phyloP scores from a whole-genome alignment of 2,113 vertebrate species.

The Pluvialis apricaria region DNA sequence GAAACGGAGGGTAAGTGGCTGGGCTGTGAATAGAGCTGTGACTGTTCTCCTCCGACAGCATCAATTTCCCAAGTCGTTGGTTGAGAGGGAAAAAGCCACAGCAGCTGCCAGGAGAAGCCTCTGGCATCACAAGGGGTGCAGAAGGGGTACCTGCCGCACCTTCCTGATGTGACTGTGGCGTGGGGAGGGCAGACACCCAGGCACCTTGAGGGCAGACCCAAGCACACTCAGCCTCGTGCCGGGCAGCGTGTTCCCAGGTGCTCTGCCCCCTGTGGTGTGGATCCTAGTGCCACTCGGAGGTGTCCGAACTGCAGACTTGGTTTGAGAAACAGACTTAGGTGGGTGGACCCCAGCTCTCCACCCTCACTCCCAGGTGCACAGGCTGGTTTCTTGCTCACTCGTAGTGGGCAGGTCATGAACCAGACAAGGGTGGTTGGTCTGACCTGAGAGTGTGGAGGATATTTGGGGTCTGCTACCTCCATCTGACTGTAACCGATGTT shows the following conservation, averaged over 20 bases:
- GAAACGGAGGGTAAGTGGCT: background rate
- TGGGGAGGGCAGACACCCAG: background rate
- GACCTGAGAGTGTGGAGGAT: background rate
- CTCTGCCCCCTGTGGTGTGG: background rate
- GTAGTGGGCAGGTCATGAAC: background rate
- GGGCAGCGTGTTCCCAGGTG: background rate
- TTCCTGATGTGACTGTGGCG: background rate
- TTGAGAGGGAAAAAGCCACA: background rate
- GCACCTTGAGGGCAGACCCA: background rate
- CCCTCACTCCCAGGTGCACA: background rate
- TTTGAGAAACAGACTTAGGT: background rate
- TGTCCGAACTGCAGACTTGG: background rate
- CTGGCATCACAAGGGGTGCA: rapidly evolving
- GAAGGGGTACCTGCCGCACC: background rate
- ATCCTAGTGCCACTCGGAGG: background rate
- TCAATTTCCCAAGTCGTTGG: background rate
- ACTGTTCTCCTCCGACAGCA: background rate
- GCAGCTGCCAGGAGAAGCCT: background rate
- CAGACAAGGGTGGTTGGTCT: background rate
- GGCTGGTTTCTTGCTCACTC: background rate
- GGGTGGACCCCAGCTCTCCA: background rate
- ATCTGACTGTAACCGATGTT: background rate
- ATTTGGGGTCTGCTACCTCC: background rate
- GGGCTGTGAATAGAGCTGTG: background rate
- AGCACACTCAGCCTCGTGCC: background rate